These are phyloP conservation scores for Lophotis ruficrista DNA, from an alignment of 2,113 vertebrate genomes.

Conservation along the genomic window DNA sequence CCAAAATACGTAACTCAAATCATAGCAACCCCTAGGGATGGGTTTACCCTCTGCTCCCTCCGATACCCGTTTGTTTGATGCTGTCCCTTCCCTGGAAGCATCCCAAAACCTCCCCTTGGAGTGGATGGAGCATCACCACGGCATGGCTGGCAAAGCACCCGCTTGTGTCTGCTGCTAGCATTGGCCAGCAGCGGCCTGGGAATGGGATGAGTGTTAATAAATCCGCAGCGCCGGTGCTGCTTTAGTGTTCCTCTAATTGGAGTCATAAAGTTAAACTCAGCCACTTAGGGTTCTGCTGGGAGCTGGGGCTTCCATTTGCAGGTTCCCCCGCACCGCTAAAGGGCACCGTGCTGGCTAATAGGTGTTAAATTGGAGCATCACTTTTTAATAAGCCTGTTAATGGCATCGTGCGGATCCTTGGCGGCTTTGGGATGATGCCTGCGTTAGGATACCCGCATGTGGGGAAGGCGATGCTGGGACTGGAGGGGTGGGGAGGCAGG, in stretches of 20 bases:
- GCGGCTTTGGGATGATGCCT: conserved; percentile 38
- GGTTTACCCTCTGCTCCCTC: background rate
- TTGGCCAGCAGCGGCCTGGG: background rate
- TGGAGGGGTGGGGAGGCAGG: background rate
- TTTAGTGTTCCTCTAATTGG: conserved; percentile 54
- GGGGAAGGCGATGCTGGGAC: background rate
- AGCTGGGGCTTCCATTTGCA: conserved; percentile 64
- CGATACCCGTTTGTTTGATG: background rate
- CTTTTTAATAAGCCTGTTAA: conserved; percentile 79
- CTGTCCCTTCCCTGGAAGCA: background rate
- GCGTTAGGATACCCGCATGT: background rate
- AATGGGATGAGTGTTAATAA: background rate
- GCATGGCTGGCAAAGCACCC: background rate
- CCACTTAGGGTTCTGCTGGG: conserved; percentile 71
- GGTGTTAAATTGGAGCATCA: conserved; percentile 79
- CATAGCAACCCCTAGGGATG: background rate
- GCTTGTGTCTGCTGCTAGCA: background rate
- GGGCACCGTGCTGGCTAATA: conserved; percentile 72
- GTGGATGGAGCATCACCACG: fast-evolving
- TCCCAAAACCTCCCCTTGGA: background rate
- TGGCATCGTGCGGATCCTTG: conserved; percentile 36
- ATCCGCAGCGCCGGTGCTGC: background rate
- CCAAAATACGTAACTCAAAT: background rate
- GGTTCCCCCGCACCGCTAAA: conserved; percentile 31
- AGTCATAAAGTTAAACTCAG: conserved; percentile 66